Base-by-base conservation (phyloP, 2,888 invertebrate genomes). In the Priocnemis perturbator region DNA sequence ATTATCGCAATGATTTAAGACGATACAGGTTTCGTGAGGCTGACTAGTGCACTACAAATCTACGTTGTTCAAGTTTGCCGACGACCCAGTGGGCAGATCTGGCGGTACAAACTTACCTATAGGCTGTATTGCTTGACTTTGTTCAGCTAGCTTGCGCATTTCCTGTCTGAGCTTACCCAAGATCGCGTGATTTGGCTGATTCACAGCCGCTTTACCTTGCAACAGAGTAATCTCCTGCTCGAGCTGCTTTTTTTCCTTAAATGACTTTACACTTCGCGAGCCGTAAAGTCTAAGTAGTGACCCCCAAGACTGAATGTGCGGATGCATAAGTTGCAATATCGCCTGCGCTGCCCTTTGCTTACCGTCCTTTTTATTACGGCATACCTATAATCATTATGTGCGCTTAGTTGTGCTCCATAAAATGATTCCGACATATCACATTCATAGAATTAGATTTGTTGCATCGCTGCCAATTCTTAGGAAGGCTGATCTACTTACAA, bases 271-370 rank as follows among this genome's bases (percentile, higher is more conserved):
- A 3, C 97, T 97, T 48, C 95, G 93, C 82, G 96, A 97, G 62
- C 97, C 98, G 89, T 99, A 99, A 44, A 99, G 91, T 0, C 98
- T 93, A 11, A 99, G 90, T 55, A 99, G 91, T 0, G 98, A 97
- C 63, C 98, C 98, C 97, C 98, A 98, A 1, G 95, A 97, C 26
- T 93, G 93, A 62, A 99, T 95, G 87, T 98, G 97, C 0, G 99
- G 98, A 91, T 99, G 99, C 30, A 99, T 91, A 61, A 94, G 93
- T 93, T 96, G 89, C 56, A 99, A 90, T 79, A 99, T 97, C 9
- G 95, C 94, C 90, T 99, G 99, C 3, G 98, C 96, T 19, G 99
- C 99, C 79, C 95, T 91, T 87, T 99, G 99, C 88, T 98, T 98
- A 5, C 98, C 99, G 76, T 97, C 97, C 83, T 97, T 93, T 90